Base-by-base conservation (phyloP, 2,113 vertebrate species). In the Scolopax mira region DNA sequence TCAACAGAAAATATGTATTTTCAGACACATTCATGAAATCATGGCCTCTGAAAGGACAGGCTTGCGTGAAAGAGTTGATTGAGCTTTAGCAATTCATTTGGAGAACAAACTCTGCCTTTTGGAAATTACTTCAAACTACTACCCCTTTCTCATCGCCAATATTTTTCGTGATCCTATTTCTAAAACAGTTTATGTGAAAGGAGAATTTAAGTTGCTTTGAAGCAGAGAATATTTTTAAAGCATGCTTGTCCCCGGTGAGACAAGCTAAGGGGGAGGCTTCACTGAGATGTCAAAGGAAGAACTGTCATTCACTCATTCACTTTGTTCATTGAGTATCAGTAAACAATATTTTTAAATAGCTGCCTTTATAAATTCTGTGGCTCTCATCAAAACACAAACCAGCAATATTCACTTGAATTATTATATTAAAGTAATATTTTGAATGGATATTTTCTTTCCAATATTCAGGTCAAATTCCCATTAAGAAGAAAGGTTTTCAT, bases 401-500 rank as follows among this genome's bases (percentile, higher is more conserved):
- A 62, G 9, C 22, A 85, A 60, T 37, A 54, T 51, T 88, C 3
- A 27, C 5, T 48, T 60, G 27, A 18, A 79, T 61, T 48, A 55
- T 54, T 72, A 35, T 35, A 88, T 65, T 41, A 21, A 90, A 71
- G 6, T 39, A 44, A 33, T 73, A 35, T 83, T 69, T 86, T 60
- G 28, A 85, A 82, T 67, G 4, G 22, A 18, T 79, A 49, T 86
- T 84, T 93, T 85, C 48, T 94, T 77, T 94, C 46, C 31, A 94
- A 81, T 92, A 70, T 95, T 48, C 80, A 98, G 97, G 95, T 97
- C 89, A 92, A 51, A 77, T 96, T 94, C 82, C 97, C 65, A 22
- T 89, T 79, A 92, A 58, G 85, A 93, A 88, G 35, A 79, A 89
- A 11, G 18, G 31, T n/a, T 93, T 96, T 80, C 61, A 84, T 7